Base-by-base conservation (phyloP, 2,888 invertebrate species). In the Bunonema sp. region DNA sequence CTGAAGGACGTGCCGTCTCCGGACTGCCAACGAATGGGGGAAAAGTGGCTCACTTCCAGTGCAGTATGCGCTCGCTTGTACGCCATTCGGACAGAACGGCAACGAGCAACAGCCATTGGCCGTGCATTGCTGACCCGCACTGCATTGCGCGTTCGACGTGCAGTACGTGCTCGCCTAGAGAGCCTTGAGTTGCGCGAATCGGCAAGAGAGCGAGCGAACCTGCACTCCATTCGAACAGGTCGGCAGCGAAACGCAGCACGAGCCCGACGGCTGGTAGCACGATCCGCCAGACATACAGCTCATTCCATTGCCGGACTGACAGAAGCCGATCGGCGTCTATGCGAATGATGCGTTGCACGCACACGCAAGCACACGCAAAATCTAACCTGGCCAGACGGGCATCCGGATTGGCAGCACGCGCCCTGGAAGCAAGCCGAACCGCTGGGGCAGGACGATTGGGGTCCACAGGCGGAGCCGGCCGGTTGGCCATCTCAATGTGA, bases 31-130 rank as follows among this genome's bases (percentile, higher is more conserved):
- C 8, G 16, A 3, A 32, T 36, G n/a, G 37, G 35, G 7, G 41
- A 37, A 21, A 36, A 41, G 41, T 37, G 37, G 21, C 34, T n/a
- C 24, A 20, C 37, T 33, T 8, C 31, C 30, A n/a, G n/a, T 12
- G 39, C 52, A 51, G 4, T 40, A 39, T 1, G 37, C 39, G 20
- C 28, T 37, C 22, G 56, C 51, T 42, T 54, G 59, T 5, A 52
- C 50, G 34, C 63, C 63, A 7, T 54, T 55, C 10, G 67, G 63
- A 41, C 67, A 67, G 48, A 51, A 54, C n/a, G 59, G 58, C 33
- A 54, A 47, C 7, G 58, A 61, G 42, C 64, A 67, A 38, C 65
- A 62, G 3, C 63, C 67, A 5, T 62, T 62, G 37, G 60, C 61
- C 4, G 55, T 53, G 40, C 67, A 67, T 39, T 63, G 61, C 33